Evolutionary conservation across 92 coral and sea anemone species (phyloP).

Genomic region (Meandrina meandrites): DNA sequence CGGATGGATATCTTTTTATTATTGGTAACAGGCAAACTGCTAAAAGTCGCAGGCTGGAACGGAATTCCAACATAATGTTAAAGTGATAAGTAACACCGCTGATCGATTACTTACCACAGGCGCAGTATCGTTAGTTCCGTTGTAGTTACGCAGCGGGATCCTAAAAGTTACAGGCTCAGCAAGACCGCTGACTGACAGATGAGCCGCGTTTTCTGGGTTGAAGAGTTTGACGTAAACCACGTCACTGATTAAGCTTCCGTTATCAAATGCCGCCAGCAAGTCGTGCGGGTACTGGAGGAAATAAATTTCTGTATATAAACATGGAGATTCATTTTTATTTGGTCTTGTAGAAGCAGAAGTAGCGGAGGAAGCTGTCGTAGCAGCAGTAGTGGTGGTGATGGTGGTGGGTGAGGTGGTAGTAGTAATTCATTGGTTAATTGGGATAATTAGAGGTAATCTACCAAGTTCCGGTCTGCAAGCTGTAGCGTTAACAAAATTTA

Average conservation of each 20-base stretch:
- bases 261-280: constrained; percentile 47
- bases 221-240: constrained; percentile 75
- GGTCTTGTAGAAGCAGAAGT: too few relatives aligned
- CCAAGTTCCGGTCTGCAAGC: too few relatives aligned
- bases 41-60: neutral
- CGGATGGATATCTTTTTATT: too few relatives aligned
- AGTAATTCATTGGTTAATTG: too few relatives aligned
- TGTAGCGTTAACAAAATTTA: too few relatives aligned
- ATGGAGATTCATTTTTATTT: too few relatives aligned
- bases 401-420: too few relatives aligned
- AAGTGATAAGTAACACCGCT: neutral
- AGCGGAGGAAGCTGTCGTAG: too few relatives aligned
- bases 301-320: neutral
- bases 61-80: too few relatives aligned
- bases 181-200: constrained; percentile 53
- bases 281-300: constrained; percentile 72
- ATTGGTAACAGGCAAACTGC: too few relatives aligned
- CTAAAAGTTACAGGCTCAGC: constrained; percentile 51
- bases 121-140: neutral
- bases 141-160: constrained; percentile 51
- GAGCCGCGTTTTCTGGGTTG: constrained; percentile 80
- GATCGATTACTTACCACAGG: neutral
- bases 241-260: constrained; percentile 73
- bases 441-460: too few relatives aligned
- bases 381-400: too few relatives aligned